Evolutionary conservation across 2,113 vertebrate species (phyloP).

Genomic region (Patagioenas fasciata): DNA sequence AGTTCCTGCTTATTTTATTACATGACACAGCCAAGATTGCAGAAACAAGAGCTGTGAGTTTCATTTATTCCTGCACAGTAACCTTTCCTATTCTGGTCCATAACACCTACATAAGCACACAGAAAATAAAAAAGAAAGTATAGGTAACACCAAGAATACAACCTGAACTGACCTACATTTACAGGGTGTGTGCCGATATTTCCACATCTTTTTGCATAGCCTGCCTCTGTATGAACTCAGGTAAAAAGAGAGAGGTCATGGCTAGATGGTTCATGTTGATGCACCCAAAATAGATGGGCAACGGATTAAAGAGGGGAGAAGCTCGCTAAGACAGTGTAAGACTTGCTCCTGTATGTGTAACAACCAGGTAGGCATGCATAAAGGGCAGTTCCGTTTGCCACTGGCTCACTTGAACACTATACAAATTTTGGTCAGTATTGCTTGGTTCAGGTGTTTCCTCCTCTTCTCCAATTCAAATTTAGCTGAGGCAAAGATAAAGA

Average conservation of each 20-base stretch:
- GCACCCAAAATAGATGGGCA: background rate
- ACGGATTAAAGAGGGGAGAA: background rate
- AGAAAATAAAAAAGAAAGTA: background rate
- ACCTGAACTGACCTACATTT: background rate
- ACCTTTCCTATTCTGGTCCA: background rate
- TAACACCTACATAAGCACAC: background rate
- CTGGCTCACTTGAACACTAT: background rate
- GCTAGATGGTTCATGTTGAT: background rate
- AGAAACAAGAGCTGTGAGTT: background rate
- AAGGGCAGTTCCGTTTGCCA: background rate
- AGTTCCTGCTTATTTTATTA: background rate
- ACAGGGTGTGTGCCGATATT: background rate
- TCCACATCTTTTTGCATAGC: background rate
- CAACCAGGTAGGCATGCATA: background rate
- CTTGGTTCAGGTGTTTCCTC: background rate
- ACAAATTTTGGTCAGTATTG: background rate
- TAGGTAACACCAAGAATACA: background rate
- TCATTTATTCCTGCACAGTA: background rate
- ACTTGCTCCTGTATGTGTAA: background rate
- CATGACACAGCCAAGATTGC: background rate
- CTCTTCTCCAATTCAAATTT: background rate
- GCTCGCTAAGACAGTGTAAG: background rate
- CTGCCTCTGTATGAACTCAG: background rate
- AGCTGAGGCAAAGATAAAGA: background rate
- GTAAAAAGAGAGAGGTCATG: background rate